Evolutionary conservation across 2,797 vertebrate genomes (phyloP), one percentile per base, ranked within the genome.

Genomic region (Phylloscopus collybita): DNA sequence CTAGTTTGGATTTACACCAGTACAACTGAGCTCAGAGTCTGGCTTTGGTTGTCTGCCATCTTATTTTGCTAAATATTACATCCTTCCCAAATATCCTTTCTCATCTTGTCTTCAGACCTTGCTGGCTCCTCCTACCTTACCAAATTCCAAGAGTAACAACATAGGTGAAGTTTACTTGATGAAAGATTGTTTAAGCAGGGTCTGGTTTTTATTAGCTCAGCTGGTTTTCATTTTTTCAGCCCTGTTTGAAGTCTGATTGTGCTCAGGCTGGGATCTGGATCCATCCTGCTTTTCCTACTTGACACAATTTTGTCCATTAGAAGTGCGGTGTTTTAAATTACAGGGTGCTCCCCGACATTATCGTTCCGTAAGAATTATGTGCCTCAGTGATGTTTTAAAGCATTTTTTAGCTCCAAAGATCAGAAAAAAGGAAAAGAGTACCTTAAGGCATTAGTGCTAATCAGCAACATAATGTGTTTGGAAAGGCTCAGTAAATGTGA

Each of bases 1-100:
- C 72, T 95, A 45, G 54, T 79, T 93, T 95, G 95, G 78, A 92
- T 93, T 97, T 95, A 92, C 83, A 93, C 84, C 80, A 90, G 88
- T 74, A 44, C 56, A 82, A 82, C 78, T 92, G 91, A 97, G 81
- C 49, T 87, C 71, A 89, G 90, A 87, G 69, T 71, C 83, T 95
- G 86, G 49, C 47, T 94, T 90, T 88, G 70, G 30, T 75, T 86
- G 20, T 88, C 71, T 64, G 34, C 80, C 84, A 88, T 86, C 54
- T 83, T 83, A 69, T 81, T 83, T 84, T 85, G 32, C 53, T 82
- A 84, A 86, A 85, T 91, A 74, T 56, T 93, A n/a, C 42, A 21
- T 74, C 32, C 61, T 94, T 94, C 69, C 62, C 38, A 78, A 88
- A 57, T 61, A 83, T 8, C 45, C 60, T 50, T 78, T 92, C 42